Evolutionary conservation across 2,113 vertebrate species (phyloP).

Genomic region (Nesoenas mayeri): DNA sequence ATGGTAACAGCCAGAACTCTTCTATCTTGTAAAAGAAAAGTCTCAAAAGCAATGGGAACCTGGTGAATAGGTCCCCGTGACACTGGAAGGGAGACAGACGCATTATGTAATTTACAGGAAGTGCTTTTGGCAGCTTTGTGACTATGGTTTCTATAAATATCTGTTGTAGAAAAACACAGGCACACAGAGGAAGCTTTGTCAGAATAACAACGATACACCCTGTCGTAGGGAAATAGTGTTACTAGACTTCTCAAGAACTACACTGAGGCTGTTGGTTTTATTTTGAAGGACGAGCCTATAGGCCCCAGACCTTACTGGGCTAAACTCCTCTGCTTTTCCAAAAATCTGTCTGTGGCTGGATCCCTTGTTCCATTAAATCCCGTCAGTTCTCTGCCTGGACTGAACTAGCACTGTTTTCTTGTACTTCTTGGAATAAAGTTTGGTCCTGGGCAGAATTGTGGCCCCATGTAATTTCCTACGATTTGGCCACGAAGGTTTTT

Average conservation of each 20-base stretch:
- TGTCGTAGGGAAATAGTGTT: background rate
- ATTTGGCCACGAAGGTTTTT: background rate
- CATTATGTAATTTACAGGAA: constrained; percentile 43
- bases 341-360: background rate
- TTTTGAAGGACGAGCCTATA: background rate
- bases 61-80: background rate
- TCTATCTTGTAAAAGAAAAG: background rate
- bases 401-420: background rate
- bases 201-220: background rate
- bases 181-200: constrained; percentile 20
- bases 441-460: background rate
- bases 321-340: background rate
- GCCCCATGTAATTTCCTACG: rapidly evolving
- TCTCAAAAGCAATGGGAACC: background rate
- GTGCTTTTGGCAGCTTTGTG: background rate
- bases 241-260: background rate
- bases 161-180: background rate
- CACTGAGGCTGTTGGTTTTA: background rate
- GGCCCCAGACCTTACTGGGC: background rate
- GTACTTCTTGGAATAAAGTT: background rate
- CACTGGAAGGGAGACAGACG: background rate
- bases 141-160: constrained; percentile 16
- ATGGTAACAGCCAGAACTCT: background rate
- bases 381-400: background rate
- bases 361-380: background rate